Evolutionary conservation across 2,888 invertebrate genomes (phyloP).

Genomic region (Drosophila phalerata): DNA sequence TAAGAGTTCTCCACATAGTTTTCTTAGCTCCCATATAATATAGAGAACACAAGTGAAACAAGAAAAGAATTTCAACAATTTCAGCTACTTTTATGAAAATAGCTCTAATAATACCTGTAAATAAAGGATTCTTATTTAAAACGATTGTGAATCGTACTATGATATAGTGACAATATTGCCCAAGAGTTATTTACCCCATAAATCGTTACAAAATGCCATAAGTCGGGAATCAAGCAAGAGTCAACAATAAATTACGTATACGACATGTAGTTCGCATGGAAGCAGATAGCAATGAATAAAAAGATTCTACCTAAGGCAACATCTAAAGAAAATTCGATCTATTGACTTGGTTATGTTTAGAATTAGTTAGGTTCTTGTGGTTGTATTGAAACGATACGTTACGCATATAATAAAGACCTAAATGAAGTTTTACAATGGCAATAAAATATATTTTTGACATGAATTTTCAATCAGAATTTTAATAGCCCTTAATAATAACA

Average conservation of each 20-base stretch:
- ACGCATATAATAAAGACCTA: slow-evolving; percentile 62
- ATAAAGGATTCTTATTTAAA: background rate
- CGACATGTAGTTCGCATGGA: slow-evolving; percentile 17
- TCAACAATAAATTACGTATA: slow-evolving; percentile 35
- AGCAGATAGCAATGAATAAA: slow-evolving; percentile 2
- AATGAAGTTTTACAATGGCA: slow-evolving; percentile 74
- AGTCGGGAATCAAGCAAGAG: background rate
- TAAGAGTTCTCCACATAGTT: background rate
- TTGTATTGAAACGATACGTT: slow-evolving; percentile 18
- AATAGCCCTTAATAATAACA: slow-evolving; percentile 84
- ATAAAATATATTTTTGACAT: slow-evolving; percentile 84
- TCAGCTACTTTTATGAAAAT: background rate
- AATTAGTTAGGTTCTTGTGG: background rate
- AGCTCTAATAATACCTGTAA: background rate
- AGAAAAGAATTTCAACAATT: slow-evolving; percentile 6
- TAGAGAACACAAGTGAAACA: slow-evolving; percentile 1
- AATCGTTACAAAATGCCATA: slow-evolving; percentile 10
- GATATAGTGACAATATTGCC: background rate
- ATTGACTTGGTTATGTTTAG: background rate
- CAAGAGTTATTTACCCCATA: background rate
- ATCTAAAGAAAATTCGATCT: background rate
- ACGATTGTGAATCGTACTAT: background rate
- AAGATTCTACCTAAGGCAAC: background rate
- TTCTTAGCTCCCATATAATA: slow-evolving; percentile 46
- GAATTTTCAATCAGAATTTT: slow-evolving; percentile 86